A percentile compares a stretch with the other conserved stretches of the same genome.
These are phyloP conservation scores for Limanda limanda DNA, from an alignment of 2,113 vertebrate genomes.

Conservation along the genomic window DNA sequence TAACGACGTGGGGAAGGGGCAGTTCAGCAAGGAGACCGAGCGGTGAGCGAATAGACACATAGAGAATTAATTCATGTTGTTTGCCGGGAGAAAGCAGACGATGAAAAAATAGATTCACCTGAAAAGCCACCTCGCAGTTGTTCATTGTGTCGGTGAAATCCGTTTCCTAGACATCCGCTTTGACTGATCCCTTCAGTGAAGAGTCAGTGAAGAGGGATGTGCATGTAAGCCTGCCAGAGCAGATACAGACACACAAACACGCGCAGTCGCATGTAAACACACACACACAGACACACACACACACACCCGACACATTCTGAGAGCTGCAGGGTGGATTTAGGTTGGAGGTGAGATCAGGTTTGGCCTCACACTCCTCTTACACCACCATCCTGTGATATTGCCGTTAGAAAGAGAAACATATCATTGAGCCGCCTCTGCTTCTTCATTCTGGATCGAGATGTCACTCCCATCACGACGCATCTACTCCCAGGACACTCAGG, in stretches of 20 bases:
- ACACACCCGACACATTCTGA: neutral
- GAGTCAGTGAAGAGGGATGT: conserved; percentile 30
- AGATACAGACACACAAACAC: conserved; percentile 5
- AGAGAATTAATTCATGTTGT: neutral
- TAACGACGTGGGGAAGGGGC: conserved; percentile 95
- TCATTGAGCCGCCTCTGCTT: too few species aligned
- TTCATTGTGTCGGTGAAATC: conserved; percentile 9
- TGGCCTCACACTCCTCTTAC: conserved; percentile 7
- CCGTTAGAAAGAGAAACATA: too few species aligned
- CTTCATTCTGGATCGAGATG: too few species aligned
- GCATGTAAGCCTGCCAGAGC: conserved; percentile 17
- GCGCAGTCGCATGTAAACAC: neutral
- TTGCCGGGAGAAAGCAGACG: neutral
- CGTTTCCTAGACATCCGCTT: conserved; percentile 42
- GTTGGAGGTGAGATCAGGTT: conserved; percentile 23
- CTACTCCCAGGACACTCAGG: too few species aligned
- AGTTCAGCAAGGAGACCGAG: conserved; percentile 96
- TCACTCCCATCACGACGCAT: too few species aligned
- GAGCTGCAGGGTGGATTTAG: conserved; percentile 38
- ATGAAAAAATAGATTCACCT: too few species aligned
- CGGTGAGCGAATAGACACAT: conserved; percentile 83
- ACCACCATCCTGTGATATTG: neutral
- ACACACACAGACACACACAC: neutral
- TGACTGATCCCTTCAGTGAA: conserved; percentile 57
- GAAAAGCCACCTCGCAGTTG: too few species aligned